Conservation (phyloP, 2,797 vertebrate species). For the Spinus pinus region DNA sequence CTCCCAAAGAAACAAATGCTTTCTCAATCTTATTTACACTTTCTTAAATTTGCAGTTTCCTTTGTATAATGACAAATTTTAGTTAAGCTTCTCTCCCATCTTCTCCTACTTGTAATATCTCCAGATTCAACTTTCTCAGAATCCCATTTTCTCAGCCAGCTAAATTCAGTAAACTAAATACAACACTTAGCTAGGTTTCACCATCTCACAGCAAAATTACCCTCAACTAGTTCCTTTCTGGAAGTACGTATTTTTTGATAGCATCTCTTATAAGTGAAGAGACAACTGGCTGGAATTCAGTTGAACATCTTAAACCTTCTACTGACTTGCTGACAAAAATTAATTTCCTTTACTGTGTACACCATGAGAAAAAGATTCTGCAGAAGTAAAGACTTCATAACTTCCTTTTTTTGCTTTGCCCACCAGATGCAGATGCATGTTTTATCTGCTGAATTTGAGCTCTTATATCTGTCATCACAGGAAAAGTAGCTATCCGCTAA, state of each 20-base stretch:
- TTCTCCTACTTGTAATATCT: neutral
- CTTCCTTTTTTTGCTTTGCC: conserved; percentile 4
- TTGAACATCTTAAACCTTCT: conserved; percentile 7
- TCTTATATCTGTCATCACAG: neutral
- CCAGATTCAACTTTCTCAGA: neutral
- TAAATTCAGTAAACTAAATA: conserved; percentile 14
- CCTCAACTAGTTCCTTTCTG: conserved; percentile 9
- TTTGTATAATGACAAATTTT: neutral
- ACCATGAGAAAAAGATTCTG: conserved; percentile 5
- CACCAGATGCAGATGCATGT: conserved; percentile 13
- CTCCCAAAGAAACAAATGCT: neutral
- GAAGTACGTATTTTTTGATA: conserved; percentile 13
- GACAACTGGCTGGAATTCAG: conserved; percentile 10
- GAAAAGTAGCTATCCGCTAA: neutral
- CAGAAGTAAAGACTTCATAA: neutral
- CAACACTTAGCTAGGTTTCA: neutral
- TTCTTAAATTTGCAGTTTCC: neutral
- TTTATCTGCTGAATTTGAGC: conserved; percentile 6
- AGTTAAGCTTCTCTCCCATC: neutral
- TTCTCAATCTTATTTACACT: neutral
- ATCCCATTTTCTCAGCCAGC: neutral
- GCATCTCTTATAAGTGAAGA: neutral
- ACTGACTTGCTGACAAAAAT: neutral
- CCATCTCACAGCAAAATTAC: conserved; percentile 4
- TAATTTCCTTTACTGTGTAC: neutral